Evolutionary conservation across 2,888 invertebrate species (phyloP).

Genomic region (Dasysyrphus tricinctus): DNA sequence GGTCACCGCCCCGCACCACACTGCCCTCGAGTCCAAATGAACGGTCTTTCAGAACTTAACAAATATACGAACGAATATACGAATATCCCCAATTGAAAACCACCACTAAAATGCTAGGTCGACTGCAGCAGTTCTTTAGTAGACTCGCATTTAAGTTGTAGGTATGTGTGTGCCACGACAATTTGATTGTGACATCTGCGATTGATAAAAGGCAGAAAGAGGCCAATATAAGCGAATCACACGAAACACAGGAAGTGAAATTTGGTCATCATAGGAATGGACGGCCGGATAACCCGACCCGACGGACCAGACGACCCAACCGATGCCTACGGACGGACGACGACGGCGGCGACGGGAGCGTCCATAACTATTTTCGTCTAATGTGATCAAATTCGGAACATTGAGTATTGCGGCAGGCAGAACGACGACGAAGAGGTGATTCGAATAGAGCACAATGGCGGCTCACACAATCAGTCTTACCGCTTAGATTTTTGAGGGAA

Average conservation of each 20-base stretch:
- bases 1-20: constrained; percentile 5
- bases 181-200: constrained; percentile 54
- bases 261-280: constrained; percentile 2
- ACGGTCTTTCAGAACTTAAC: constrained; percentile 11
- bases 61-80: constrained; percentile 16
- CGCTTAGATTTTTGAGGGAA: constrained; percentile 14
- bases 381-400: constrained; percentile 58
- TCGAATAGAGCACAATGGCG: not conserved
- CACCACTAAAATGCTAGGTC: not conserved
- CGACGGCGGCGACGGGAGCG: too few relatives aligned
- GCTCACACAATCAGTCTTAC: constrained; percentile 46
- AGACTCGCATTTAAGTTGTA: not conserved
- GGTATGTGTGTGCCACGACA: constrained; percentile 19
- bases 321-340: too few relatives aligned
- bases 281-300: not conserved
- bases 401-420: constrained; percentile 35
- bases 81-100: constrained; percentile 14
- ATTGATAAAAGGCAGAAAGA: constrained; percentile 30
- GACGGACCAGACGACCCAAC: too few relatives aligned
- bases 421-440: not conserved
- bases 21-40: constrained; percentile 38
- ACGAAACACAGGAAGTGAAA: constrained; percentile 5
- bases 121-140: not conserved
- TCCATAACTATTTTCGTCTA: constrained; percentile 25
- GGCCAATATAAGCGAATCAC: not conserved